These are phyloP conservation scores for Thamnaconus septentrionalis DNA, from an alignment of 2,113 vertebrate genomes.

Conservation along the genomic window DNA sequence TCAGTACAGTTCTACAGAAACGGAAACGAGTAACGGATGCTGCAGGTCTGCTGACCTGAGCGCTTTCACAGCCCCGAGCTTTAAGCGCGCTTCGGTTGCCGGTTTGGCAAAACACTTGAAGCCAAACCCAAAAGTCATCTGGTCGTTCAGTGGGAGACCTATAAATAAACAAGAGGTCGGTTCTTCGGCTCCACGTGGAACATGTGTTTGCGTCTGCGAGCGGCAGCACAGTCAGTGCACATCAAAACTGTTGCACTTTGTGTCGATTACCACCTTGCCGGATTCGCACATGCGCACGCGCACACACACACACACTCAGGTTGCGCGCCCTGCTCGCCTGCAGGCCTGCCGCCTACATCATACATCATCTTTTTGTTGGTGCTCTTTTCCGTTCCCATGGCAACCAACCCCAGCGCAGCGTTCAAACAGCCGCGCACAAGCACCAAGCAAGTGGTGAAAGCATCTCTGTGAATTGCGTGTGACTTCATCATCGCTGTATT, in stretches of 20 bases:
- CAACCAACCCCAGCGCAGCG: constrained; percentile 52
- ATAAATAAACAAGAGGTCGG: too few relatives aligned
- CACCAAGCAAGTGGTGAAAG: constrained; percentile 47
- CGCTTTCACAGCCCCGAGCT: constrained; percentile 38
- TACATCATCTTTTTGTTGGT: constrained; percentile 32
- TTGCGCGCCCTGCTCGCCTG: constrained; percentile 55
- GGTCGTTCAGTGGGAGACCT: too few relatives aligned
- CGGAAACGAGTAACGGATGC: constrained; percentile 50
- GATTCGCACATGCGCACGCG: too few relatives aligned
- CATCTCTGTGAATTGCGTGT: constrained; percentile 39
- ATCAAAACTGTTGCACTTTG: constrained; percentile 5
- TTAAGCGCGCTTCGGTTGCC: constrained; percentile 14
- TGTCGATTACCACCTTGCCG: constrained; percentile 9
- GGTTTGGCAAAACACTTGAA: too few relatives aligned
- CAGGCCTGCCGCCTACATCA: constrained; percentile 57
- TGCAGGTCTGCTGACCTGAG: constrained; percentile 38
- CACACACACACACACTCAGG: constrained; percentile 41
- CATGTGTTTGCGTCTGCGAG: too few relatives aligned
- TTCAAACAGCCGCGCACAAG: constrained; percentile 56
- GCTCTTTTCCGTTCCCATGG: constrained; percentile 68
- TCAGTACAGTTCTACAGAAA: constrained; percentile 33
- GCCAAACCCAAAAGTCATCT: too few relatives aligned
- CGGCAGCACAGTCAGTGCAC: neutral
- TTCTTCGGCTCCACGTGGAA: too few relatives aligned
- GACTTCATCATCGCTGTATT: constrained; percentile 47